Evolutionary conservation across 2,797 vertebrate species (phyloP).

Genomic region (Chiloscyllium punctatum): DNA sequence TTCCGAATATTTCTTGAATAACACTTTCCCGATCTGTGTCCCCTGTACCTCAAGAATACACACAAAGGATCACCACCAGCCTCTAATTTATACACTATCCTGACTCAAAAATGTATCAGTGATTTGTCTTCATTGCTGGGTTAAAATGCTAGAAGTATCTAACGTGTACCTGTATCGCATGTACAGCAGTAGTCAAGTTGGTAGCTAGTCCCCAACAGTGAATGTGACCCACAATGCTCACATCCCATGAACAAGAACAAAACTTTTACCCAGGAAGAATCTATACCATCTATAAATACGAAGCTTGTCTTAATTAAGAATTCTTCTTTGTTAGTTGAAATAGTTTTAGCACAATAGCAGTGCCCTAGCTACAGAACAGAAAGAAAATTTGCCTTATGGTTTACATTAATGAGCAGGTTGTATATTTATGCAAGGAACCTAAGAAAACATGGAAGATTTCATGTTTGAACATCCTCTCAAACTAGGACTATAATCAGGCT

Average conservation of each 20-base stretch:
- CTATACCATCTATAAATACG: background rate
- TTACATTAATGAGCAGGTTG: background rate
- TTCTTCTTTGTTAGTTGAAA: background rate
- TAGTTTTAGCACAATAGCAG: background rate
- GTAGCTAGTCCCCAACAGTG: no score
- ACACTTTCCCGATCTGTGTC: background rate
- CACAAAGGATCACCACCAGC: background rate
- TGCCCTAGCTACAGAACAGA: background rate
- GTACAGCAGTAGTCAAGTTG: background rate
- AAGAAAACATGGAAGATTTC: background rate
- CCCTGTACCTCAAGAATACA: background rate
- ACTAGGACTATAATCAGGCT: background rate
- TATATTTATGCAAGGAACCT: background rate
- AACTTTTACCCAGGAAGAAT: background rate
- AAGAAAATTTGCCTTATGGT: background rate
- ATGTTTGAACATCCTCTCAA: background rate
- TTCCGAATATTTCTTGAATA: background rate
- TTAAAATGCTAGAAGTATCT: background rate
- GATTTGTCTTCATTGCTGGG: background rate
- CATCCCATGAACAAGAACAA: background rate
- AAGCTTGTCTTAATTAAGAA: background rate
- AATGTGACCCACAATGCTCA: background rate
- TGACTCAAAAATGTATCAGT: background rate
- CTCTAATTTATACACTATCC: background rate
- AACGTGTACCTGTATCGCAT: background rate